These are phyloP conservation scores for Agriopis leucophaearia DNA, from an alignment of 2,888 invertebrate genomes.

Conservation along the genomic window DNA sequence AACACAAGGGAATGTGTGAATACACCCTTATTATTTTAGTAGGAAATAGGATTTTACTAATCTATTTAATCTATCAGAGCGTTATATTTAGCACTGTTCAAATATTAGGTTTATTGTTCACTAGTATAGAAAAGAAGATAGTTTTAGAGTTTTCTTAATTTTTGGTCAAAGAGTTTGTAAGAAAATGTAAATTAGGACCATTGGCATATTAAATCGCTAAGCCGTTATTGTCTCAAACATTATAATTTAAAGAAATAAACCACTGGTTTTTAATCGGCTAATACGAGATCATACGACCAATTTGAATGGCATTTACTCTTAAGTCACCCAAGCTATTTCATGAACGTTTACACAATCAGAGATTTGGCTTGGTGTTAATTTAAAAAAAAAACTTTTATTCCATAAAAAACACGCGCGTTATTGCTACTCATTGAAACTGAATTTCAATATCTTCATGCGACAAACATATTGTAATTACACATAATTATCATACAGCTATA, in stretches of 20 bases:
- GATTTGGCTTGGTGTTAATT: neutral
- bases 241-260: too few relatives aligned
- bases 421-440: too few relatives aligned
- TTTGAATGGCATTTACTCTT: too few relatives aligned
- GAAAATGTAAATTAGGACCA: too few relatives aligned
- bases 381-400: neutral
- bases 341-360: too few relatives aligned
- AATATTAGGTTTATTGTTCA: conserved; percentile 3
- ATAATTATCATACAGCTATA: neutral
- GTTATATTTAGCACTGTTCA: conserved; percentile 12
- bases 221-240: too few relatives aligned
- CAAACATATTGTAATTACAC: neutral
- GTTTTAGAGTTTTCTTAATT: too few relatives aligned
- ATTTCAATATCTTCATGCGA: neutral
- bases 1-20: conserved; percentile 42
- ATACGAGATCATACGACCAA: too few relatives aligned
- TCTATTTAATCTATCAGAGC: conserved; percentile 33
- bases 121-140: neutral
- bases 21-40: conserved; percentile 25
- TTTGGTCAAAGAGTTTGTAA: too few relatives aligned
- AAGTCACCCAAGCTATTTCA: too few relatives aligned
- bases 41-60: conserved; percentile 33
- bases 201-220: too few relatives aligned
- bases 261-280: too few relatives aligned
- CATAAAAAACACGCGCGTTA: neutral